Evolutionary conservation across 2,113 vertebrate genomes (phyloP).

Genomic region (Salvator merianae): DNA sequence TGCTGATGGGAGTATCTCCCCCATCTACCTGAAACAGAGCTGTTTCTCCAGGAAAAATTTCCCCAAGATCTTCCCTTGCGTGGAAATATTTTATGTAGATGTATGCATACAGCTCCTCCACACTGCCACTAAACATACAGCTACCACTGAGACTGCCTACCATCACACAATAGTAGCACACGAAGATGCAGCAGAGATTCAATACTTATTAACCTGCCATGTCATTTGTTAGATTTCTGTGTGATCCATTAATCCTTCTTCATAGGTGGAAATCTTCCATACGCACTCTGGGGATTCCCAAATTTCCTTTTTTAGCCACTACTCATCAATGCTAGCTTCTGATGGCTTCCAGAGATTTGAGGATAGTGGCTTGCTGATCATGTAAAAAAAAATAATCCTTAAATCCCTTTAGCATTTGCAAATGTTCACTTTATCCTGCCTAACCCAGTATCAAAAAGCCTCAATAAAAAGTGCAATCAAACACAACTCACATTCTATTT

Average conservation of each 20-base stretch:
- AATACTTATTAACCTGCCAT: too few relatives aligned
- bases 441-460: neutral
- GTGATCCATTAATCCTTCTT: neutral
- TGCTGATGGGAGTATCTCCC: too few relatives aligned
- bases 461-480: neutral
- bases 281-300: neutral
- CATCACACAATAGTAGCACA: too few relatives aligned
- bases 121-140: neutral
- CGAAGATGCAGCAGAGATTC: too few relatives aligned
- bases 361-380: neutral
- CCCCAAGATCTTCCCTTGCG: neutral
- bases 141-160: too few relatives aligned
- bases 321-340: neutral
- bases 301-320: neutral
- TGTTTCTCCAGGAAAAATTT: neutral
- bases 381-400: neutral
- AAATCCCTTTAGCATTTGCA: neutral
- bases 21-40: too few relatives aligned
- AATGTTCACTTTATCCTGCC: neutral
- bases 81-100: neutral
- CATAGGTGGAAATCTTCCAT: neutral
- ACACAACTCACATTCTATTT: constrained; percentile 1
- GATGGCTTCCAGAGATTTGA: neutral
- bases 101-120: neutral
- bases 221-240: neutral